These are phyloP conservation scores for Amphiura filiformis DNA, from an alignment of 35 echinoderm and acorn worm genomes.

Conservation along the genomic window DNA sequence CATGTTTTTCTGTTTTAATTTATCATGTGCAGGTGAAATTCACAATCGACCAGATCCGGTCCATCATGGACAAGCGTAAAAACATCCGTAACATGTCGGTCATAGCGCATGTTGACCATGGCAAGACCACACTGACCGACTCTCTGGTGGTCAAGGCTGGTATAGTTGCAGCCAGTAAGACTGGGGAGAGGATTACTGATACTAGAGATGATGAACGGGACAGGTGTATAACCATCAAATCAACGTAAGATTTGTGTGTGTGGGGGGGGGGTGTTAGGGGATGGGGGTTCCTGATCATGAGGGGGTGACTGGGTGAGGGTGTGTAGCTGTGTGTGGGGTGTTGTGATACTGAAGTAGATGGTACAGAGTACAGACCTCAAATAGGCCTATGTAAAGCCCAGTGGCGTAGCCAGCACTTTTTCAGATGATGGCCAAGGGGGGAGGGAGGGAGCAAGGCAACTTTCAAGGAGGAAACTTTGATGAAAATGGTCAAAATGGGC, in stretches of 20 bases:
- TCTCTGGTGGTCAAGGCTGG: slow-evolving; percentile 74
- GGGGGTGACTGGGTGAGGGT: too few relatives aligned
- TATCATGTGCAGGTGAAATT: slow-evolving; percentile 60
- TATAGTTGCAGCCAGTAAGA: slow-evolving; percentile 35
- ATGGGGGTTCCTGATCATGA: not conserved
- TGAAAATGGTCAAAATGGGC: too few relatives aligned
- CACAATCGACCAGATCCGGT: slow-evolving; percentile 66
- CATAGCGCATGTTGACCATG: slow-evolving; percentile 82
- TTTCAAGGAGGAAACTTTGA: too few relatives aligned
- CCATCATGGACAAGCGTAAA: slow-evolving; percentile 73
- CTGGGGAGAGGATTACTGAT: slow-evolving; percentile 68
- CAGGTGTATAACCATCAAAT: slow-evolving; percentile 77
- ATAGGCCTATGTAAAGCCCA: too few relatives aligned
- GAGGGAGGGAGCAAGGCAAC: too few relatives aligned
- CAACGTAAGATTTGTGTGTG: slow-evolving; percentile 42
- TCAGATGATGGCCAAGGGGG: too few relatives aligned
- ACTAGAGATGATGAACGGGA: slow-evolving; percentile 73
- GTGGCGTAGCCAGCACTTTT: too few relatives aligned
- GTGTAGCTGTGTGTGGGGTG: too few relatives aligned
- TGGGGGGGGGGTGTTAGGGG: not conserved
- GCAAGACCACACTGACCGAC: slow-evolving; percentile 78
- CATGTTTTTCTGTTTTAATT: not conserved
- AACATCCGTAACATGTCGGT: slow-evolving; percentile 89
- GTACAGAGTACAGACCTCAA: too few relatives aligned
- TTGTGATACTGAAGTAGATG: too few relatives aligned